These are phyloP conservation scores for Macrotis lagotis DNA, from an alignment of 2,113 vertebrate genomes.

Conservation along the genomic window DNA sequence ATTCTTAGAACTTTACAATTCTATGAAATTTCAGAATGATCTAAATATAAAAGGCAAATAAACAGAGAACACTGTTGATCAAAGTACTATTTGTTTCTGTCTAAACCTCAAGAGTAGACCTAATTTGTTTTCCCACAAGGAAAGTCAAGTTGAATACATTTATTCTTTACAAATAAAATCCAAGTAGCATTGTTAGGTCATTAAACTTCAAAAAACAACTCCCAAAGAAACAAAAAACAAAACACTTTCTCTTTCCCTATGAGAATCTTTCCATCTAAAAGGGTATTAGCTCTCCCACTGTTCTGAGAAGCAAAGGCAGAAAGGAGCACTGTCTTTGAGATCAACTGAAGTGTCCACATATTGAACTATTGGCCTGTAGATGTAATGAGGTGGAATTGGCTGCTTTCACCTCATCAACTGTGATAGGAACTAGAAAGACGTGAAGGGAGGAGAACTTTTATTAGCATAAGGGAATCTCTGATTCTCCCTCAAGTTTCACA, in stretches of 20 bases:
- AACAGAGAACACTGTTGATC: constrained; percentile 61
- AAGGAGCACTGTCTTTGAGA: not conserved
- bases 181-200: constrained; percentile 1
- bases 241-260: not conserved
- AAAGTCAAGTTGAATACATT: constrained; percentile 6
- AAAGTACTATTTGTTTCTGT: constrained; percentile 47
- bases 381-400: not conserved
- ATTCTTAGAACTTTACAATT: constrained; percentile 58
- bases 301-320: not conserved
- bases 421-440: not conserved
- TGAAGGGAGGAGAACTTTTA: not conserved
- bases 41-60: constrained; percentile 63
- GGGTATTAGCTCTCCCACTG: not conserved
- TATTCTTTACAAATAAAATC: constrained; percentile 24
- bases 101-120: constrained; percentile 43
- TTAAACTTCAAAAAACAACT: not conserved
- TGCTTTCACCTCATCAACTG: not conserved
- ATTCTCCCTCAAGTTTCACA: not conserved
- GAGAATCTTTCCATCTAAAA: constrained; percentile 12
- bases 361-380: not conserved
- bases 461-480: not conserved
- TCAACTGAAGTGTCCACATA: not conserved
- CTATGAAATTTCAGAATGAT: constrained; percentile 72
- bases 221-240: too few relatives aligned
- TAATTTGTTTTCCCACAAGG: constrained; percentile 43